These are phyloP conservation scores for Denticeps clupeoides DNA, from an alignment of 2,797 vertebrate species.

Conservation along the genomic window DNA sequence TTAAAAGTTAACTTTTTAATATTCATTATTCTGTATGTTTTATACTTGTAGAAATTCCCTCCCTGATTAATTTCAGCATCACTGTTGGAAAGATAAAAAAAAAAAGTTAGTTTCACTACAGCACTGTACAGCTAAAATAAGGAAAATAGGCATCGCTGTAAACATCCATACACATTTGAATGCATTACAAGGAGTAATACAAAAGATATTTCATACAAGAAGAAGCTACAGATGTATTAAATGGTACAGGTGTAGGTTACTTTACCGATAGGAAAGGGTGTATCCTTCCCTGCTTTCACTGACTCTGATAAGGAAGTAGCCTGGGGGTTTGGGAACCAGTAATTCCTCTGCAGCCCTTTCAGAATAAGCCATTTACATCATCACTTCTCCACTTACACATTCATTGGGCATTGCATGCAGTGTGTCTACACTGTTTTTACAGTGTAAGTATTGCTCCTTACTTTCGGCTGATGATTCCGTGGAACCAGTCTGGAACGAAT, in stretches of 20 bases:
- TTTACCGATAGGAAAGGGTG: slow-evolving; percentile 70
- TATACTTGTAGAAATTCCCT: too few species aligned
- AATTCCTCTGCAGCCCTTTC: slow-evolving; percentile 60
- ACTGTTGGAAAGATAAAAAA: too few species aligned
- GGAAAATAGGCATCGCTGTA: not conserved
- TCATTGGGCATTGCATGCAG: too few species aligned
- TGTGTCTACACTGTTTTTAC: too few species aligned
- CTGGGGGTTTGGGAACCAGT: slow-evolving; percentile 49
- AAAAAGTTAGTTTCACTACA: too few species aligned
- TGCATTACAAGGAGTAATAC: too few species aligned
- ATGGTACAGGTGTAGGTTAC: too few species aligned
- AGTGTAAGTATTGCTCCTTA: slow-evolving; percentile 37
- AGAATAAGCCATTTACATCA: not conserved
- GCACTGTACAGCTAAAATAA: not conserved
- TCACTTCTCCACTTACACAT: not conserved
- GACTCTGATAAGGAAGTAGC: slow-evolving; percentile 72
- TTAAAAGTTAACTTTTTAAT: not conserved
- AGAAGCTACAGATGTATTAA: too few species aligned
- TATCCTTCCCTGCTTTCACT: slow-evolving; percentile 73
- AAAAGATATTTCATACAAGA: too few species aligned
- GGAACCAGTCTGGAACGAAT: slow-evolving; percentile 68
- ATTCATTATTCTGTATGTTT: too few species aligned
- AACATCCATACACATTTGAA: not conserved
- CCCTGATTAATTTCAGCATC: too few species aligned
- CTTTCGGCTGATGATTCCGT: slow-evolving; percentile 71